These are phyloP conservation scores for Mactromeris polynyma DNA, from an alignment of 2,888 invertebrate species.

Conservation along the genomic window DNA sequence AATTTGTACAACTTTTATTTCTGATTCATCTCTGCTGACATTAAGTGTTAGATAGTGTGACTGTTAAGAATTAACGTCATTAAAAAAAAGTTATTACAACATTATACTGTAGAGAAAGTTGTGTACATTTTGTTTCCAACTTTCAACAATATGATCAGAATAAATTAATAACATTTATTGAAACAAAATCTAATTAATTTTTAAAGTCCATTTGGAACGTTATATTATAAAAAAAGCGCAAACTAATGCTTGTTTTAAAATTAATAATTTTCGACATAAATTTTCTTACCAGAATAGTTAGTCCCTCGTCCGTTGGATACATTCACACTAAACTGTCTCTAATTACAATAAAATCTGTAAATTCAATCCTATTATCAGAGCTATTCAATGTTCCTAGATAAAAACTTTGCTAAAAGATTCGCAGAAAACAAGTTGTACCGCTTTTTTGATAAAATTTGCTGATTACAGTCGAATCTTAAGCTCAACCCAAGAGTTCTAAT, in stretches of 20 bases:
- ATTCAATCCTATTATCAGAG: conserved; percentile 34
- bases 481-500: conserved; percentile 36
- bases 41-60: no score
- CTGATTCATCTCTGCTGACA: no score
- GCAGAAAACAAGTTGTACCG: conserved; percentile 26
- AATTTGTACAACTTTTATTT: no score
- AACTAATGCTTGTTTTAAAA: background rate
- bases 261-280: background rate
- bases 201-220: background rate
- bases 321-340: conserved; percentile 34
- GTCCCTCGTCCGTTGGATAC: conserved; percentile 1
- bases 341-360: conserved; percentile 45
- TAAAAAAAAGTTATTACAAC: no score
- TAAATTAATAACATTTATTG: no score
- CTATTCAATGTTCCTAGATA: conserved; percentile 54
- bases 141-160: no score
- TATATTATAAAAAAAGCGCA: background rate
- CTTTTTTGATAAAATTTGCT: conserved; percentile 47
- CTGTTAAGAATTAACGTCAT: no score
- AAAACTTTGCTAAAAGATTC: conserved; percentile 42
- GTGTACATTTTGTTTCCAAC: no score
- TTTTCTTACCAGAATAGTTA: conserved; percentile 14
- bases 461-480: conserved; percentile 36
- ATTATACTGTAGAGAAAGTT: no score
- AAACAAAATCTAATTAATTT: no score